phyloP scores from a whole-genome alignment of 2,113 vertebrate genomes.

The Lagopus leucura region DNA sequence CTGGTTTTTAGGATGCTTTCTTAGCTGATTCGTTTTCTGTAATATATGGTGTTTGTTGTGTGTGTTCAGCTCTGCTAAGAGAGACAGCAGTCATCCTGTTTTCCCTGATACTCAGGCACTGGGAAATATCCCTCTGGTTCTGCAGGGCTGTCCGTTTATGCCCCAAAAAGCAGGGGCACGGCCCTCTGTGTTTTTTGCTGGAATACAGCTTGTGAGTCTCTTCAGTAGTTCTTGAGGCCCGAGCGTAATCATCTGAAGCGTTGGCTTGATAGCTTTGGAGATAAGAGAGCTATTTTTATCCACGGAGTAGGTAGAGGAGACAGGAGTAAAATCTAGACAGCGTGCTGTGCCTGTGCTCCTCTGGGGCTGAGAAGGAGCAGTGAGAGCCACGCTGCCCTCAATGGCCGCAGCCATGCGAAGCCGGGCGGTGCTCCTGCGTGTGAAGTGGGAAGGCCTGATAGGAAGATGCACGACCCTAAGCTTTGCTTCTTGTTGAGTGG shows the following conservation, averaged over 20 bases:
- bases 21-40: not conserved
- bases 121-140: not conserved
- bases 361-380: not conserved
- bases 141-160: not conserved
- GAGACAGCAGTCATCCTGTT: not conserved
- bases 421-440: not conserved
- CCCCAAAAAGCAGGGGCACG: not conserved
- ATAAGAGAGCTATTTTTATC: slow-evolving; percentile 38
- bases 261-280: slow-evolving; percentile 28
- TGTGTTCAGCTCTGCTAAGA: not conserved
- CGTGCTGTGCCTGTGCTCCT: not conserved
- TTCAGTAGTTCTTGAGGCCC: slow-evolving; percentile 5
- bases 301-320: not conserved
- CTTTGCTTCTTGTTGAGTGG: not conserved
- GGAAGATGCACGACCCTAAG: not conserved
- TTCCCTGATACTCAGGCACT: not conserved
- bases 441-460: not conserved
- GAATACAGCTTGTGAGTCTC: not conserved
- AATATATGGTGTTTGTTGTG: not conserved
- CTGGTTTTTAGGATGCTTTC: not conserved
- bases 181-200: not conserved
- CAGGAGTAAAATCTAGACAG: not conserved
- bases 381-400: not conserved
- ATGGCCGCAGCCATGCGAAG: not conserved
- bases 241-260: slow-evolving; percentile 26